phyloP scores from a whole-genome alignment of 2,888 invertebrate genomes.

The Melipona bicolor region DNA sequence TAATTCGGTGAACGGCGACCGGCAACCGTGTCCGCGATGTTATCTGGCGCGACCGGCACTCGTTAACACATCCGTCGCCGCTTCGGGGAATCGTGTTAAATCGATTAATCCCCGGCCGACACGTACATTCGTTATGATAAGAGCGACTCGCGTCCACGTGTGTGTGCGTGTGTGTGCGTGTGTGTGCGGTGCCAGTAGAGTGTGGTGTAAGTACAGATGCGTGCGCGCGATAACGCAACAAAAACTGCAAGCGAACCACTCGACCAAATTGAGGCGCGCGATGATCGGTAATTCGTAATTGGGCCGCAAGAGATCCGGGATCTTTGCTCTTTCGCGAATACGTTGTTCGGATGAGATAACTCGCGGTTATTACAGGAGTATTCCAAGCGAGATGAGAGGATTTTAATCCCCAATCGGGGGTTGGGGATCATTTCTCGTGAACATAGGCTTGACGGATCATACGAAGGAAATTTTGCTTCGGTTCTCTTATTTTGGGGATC shows the following conservation, averaged over 20 bases:
- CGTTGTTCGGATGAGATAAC: not conserved
- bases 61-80: conserved; percentile 67
- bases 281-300: conserved; percentile 41
- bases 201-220: conserved; percentile 19
- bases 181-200: not conserved
- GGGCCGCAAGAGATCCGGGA: not conserved
- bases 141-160: not conserved
- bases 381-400: too few species aligned
- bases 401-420: not conserved
- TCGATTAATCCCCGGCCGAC: conserved; percentile 67
- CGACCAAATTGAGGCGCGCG: not conserved
- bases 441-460: not conserved
- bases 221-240: conserved; percentile 30
- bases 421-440: not conserved
- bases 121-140: conserved; percentile 62
- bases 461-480: too few species aligned
- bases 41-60: conserved; percentile 60
- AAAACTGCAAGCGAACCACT: conserved; percentile 1
- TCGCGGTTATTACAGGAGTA: not conserved
- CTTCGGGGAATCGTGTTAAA: conserved; percentile 66
- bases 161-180: not conserved
- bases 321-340: not conserved
- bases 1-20: conserved; percentile 71
- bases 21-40: conserved; percentile 66
- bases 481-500: not conserved